Evolutionary conservation across 2,888 invertebrate genomes (phyloP).

Genomic region (Trichogramma dendrolimi): DNA sequence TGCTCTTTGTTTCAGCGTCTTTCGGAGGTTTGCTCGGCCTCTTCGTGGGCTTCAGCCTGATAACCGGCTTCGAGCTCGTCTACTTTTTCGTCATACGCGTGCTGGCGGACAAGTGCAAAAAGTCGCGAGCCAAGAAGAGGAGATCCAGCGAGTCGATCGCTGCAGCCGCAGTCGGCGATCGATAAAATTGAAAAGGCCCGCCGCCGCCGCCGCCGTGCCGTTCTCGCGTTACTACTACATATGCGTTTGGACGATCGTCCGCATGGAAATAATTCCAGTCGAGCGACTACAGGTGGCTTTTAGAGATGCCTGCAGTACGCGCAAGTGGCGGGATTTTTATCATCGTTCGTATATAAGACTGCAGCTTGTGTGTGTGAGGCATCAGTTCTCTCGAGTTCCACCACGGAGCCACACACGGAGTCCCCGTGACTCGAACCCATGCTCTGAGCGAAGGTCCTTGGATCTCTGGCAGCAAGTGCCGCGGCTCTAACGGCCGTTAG

Average conservation of each 20-base stretch:
- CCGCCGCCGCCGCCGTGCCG: too few relatives aligned
- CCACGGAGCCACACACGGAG: constrained; percentile 25
- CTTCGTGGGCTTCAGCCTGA: constrained; percentile 79
- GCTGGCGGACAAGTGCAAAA: constrained; percentile 15
- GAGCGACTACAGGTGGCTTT: too few relatives aligned
- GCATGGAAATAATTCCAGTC: too few relatives aligned
- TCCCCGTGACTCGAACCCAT: constrained; percentile 11
- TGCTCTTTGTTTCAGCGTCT: constrained; percentile 60
- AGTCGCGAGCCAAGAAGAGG: too few relatives aligned
- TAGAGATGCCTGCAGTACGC: background rate
- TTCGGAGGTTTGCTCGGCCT: constrained; percentile 76
- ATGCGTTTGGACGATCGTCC: too few relatives aligned
- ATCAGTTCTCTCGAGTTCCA: constrained; percentile 26
- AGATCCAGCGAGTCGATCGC: too few relatives aligned
- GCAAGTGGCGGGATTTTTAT: constrained; percentile 20
- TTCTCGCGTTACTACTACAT: too few relatives aligned
- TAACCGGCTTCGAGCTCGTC: constrained; percentile 72
- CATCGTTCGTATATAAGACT: constrained; percentile 17
- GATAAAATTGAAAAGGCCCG: too few relatives aligned
- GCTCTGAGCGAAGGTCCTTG: constrained; percentile 31
- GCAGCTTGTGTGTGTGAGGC: accelerated
- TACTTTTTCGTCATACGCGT: constrained; percentile 66
- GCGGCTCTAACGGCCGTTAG: constrained; percentile 20
- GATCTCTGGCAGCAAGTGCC: constrained; percentile 30
- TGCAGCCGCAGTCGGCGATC: too few relatives aligned